Evolutionary conservation across 2,888 invertebrate genomes (phyloP), one percentile per base, ranked within the genome.

Genomic region (Drosophila phalerata): DNA sequence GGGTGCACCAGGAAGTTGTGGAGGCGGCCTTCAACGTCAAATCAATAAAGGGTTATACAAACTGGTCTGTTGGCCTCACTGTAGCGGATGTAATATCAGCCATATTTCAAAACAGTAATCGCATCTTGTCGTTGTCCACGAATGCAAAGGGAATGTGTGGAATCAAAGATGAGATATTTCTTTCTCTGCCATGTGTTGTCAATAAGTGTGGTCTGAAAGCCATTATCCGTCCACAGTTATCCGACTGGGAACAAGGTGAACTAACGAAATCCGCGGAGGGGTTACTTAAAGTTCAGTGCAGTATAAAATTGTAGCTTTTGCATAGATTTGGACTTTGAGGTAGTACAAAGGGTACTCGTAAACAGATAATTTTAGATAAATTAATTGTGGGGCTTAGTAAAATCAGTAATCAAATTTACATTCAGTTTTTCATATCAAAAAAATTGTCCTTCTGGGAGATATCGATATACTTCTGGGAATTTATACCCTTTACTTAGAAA

Each of bases 11-110:
- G 66, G 93, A 95, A 81, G 97, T 98, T 4, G 95, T 97, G 0
- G 93, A 95, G 47, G 96, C 96, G 81, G 97, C 97, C 0, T 96
- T 96, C 88, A 95, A 96, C 80, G 95, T 97, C 22, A 96, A 96
- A 90, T 94, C 94, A 81, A 93, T 95, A 75, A 97, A 97, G 91
- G 97, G 97, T 0, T 97, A 97, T 93, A 97, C 97, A 0, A 96
- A 96, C 22, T 97, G 97, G 97, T 97, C 97, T 0, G 95, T 97
- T 71, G 97, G 96, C 0, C 93, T 97, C 13, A 95, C 96, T 73
- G 94, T 95, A 2, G 93, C 96, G 0, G 94, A 95, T 72, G 92
- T 97, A 17, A 94, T 94, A 2, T 93, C 94, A 28, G 94, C 95
- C 5, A 94, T 97, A 52, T 91, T 97, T 37, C 93, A 94, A 61